Percentiles rank a stretch among this genome's conserved stretches.
Evolutionary conservation across 30 jellyfish, hydroid and myxozoan genomes (phyloP).

Genomic region (Aurelia aurita complex sp. Pacific): DNA sequence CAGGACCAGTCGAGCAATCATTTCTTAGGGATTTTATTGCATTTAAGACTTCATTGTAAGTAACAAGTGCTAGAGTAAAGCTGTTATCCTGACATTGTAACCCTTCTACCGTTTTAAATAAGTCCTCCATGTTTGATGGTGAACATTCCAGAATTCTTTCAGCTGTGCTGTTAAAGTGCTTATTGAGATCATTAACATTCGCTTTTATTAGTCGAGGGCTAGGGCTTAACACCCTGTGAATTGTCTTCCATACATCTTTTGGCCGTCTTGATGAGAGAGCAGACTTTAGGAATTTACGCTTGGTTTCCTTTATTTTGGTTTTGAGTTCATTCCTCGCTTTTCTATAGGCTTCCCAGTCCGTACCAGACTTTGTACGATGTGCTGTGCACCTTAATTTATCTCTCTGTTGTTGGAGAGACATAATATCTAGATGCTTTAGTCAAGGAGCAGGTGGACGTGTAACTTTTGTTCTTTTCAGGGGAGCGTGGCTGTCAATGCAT

Average conservation of each 20-base stretch:
- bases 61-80: constrained; percentile 7
- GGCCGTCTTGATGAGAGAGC: constrained; percentile 32
- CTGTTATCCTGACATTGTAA: too few species aligned
- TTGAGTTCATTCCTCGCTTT: constrained; percentile 9
- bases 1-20: constrained; percentile 56
- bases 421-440: constrained; percentile 44
- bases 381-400: too few species aligned
- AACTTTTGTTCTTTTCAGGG: constrained; percentile 30
- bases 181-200: constrained; percentile 12
- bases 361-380: too few species aligned
- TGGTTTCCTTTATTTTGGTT: constrained; percentile 39
- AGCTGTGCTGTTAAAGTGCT: constrained; percentile 17
- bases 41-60: constrained; percentile 21
- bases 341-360: too few species aligned
- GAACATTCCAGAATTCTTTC: neutral
- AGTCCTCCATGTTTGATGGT: too few species aligned
- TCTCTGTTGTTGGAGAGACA: too few species aligned
- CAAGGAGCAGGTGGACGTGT: constrained; percentile 85
- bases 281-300: constrained; percentile 7
- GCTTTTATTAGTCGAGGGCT: constrained; percentile 8
- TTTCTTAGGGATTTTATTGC: constrained; percentile 14
- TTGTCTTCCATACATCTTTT: constrained; percentile 67
- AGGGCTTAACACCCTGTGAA: constrained; percentile 44
- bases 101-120: too few species aligned
- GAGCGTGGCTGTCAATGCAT: constrained; percentile 74